These are phyloP conservation scores for Ibycter americanus DNA, from an alignment of 2,797 vertebrate species.

Conservation along the genomic window DNA sequence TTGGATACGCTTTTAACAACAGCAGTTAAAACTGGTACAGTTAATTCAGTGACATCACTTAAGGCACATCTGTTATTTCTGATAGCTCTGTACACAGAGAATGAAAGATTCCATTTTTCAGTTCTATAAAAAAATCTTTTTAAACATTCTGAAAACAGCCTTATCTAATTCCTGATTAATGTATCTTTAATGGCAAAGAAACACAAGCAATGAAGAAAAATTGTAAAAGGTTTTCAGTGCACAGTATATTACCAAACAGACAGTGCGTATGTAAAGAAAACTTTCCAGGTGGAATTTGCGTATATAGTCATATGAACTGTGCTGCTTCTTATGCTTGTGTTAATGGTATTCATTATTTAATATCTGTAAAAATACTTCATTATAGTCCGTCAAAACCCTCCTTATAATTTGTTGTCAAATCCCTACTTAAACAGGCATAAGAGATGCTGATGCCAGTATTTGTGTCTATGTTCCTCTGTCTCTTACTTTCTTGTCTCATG, in stretches of 20 bases:
- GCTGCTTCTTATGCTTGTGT: not conserved
- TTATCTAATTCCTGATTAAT: not conserved
- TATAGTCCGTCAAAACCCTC: not conserved
- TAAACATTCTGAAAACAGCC: not conserved
- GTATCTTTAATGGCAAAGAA: not conserved
- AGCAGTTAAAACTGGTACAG: not conserved
- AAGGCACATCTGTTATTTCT: not conserved
- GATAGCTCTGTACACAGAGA: not conserved
- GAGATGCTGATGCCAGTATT: not conserved
- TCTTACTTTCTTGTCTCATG: not conserved
- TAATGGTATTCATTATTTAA: not conserved
- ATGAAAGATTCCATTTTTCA: not conserved
- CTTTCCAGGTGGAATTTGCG: not conserved
- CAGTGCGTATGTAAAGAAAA: not conserved
- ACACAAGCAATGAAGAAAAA: not conserved
- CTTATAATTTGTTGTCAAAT: not conserved
- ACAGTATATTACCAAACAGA: not conserved
- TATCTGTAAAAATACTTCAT: not conserved
- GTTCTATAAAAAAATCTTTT: not conserved
- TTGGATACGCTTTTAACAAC: not conserved
- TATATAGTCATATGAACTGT: not conserved
- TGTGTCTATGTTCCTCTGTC: not conserved
- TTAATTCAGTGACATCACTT: not conserved
- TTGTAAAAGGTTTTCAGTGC: not conserved
- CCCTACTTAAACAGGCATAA: not conserved